Evolutionary conservation across 2,113 vertebrate genomes (phyloP).

Genomic region (Salminus brasiliensis): DNA sequence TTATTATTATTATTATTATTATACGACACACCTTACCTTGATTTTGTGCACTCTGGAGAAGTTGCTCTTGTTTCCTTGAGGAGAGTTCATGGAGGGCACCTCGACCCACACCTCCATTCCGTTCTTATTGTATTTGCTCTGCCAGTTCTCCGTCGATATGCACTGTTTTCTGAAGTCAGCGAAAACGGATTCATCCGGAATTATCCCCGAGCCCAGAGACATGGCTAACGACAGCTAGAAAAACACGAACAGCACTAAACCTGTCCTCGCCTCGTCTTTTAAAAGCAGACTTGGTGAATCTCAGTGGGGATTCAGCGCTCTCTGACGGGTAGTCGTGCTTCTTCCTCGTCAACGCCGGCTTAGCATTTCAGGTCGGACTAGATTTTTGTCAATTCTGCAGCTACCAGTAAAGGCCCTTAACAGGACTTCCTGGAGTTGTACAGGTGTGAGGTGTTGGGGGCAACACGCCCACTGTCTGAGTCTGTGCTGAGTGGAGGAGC

Average conservation of each 20-base stretch:
- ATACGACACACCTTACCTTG: constrained; percentile 67
- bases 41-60: constrained; percentile 72
- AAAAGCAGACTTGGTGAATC: not conserved
- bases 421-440: constrained; percentile 53
- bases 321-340: too few relatives aligned
- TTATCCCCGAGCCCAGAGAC: constrained; percentile 56
- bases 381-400: constrained; percentile 70
- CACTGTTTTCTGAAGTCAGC: constrained; percentile 73
- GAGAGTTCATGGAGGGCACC: not conserved
- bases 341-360: not conserved
- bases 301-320: too few relatives aligned
- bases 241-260: not conserved
- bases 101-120: constrained; percentile 78
- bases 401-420: constrained; percentile 43
- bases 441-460: constrained; percentile 57
- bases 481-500: too few relatives aligned
- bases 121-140: constrained; percentile 67
- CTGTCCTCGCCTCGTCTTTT: not conserved
- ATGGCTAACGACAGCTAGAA: constrained; percentile 34
- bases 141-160: constrained; percentile 70
- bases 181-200: constrained; percentile 72
- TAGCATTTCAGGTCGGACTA: constrained; percentile 59
- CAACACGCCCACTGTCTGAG: not conserved
- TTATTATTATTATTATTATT: too few relatives aligned
- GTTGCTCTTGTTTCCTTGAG: constrained; percentile 36